Evolutionary conservation across 2,797 vertebrate species (phyloP).

Genomic region (Dendrocincla tyrannina): DNA sequence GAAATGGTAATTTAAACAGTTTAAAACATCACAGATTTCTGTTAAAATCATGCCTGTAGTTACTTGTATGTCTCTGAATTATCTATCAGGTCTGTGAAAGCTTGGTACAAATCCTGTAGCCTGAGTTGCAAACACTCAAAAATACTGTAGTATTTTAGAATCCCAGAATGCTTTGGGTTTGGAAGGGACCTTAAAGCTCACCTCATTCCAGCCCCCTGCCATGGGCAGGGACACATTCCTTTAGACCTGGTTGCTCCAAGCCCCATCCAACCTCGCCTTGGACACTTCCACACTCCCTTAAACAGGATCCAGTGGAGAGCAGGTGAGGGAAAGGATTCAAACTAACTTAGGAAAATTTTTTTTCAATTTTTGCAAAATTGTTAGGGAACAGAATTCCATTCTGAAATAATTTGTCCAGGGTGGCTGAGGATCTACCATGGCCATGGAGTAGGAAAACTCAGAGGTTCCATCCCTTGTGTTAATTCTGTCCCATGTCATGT

Average conservation of each 20-base stretch:
- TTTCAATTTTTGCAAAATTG: neutral
- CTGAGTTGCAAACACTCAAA: neutral
- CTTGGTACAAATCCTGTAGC: neutral
- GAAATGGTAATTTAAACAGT: neutral
- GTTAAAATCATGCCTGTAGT: neutral
- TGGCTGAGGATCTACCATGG: neutral
- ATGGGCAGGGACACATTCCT: neutral
- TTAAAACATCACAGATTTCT: neutral
- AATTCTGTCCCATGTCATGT: neutral
- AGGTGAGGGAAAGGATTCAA: neutral
- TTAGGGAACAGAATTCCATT: neutral
- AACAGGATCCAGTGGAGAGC: neutral
- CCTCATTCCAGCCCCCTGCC: too few relatives aligned
- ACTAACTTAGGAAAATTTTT: neutral
- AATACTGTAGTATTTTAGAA: neutral
- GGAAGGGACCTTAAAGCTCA: neutral
- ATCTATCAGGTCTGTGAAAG: neutral
- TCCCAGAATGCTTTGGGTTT: neutral
- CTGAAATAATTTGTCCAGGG: neutral
- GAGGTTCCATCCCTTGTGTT: fast-evolving
- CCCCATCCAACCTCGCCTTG: neutral
- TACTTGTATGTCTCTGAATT: neutral
- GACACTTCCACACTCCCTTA: neutral
- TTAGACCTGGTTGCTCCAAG: neutral
- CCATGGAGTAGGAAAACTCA: neutral